Conservation (phyloP, 2,888 invertebrate genomes). For the Ochropacha duplaris region DNA sequence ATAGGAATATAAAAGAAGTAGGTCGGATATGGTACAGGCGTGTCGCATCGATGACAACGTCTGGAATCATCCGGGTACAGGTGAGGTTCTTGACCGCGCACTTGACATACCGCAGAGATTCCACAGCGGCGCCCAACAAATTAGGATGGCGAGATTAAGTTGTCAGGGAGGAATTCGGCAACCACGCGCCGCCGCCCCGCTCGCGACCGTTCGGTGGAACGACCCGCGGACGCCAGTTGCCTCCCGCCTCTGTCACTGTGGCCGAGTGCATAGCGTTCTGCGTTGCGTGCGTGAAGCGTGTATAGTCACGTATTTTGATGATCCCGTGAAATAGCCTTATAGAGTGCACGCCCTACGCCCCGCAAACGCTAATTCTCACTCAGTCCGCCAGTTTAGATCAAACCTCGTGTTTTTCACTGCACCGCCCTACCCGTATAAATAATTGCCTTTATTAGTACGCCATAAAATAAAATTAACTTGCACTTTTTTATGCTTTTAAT, state of each 20-base stretch:
- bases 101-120: slow-evolving; percentile 54
- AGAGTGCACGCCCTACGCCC: slow-evolving; percentile 14
- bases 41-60: slow-evolving; percentile 29
- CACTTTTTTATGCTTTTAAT: slow-evolving; percentile 38
- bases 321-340: background rate
- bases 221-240: slow-evolving; percentile 31
- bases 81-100: slow-evolving; percentile 69
- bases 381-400: slow-evolving; percentile 16
- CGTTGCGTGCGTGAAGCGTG: background rate
- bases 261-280: background rate
- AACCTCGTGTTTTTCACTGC: background rate
- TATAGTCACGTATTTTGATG: background rate
- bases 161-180: slow-evolving; percentile 56
- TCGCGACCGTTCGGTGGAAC: slow-evolving; percentile 30
- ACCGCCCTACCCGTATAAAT: slow-evolving; percentile 36
- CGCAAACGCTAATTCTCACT: slow-evolving; percentile 18
- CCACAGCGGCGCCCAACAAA: slow-evolving; percentile 59
- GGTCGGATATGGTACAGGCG: background rate
- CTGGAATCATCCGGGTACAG: slow-evolving; percentile 35
- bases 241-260: slow-evolving; percentile 11
- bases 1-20: background rate
- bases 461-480: slow-evolving; percentile 45
- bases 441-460: slow-evolving; percentile 48
- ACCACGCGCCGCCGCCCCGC: slow-evolving; percentile 10
- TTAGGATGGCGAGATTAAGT: slow-evolving; percentile 61